Evolutionary conservation across 1,140 invertebrate species (phyloP), one percentile per base, ranked within the genome.

Genomic region (Wiebesia pumilae): DNA sequence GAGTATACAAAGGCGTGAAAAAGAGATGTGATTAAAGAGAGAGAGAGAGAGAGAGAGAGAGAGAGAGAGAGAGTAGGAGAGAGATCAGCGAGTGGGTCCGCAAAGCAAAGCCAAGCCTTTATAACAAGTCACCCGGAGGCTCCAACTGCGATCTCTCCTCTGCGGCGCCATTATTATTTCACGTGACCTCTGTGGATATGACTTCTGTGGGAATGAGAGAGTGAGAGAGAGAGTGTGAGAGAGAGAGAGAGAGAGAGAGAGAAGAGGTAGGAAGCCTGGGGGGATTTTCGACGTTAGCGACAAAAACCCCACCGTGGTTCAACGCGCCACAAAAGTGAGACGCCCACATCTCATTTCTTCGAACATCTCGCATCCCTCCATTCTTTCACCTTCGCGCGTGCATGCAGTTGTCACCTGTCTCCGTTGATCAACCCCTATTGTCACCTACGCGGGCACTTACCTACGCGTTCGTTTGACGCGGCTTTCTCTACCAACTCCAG

Each of bases 281-380:
- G 90, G 24, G n/a, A 54, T 35, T 38, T 6, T 7, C n/a, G 65
- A 30, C 88, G 88, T 73, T 88, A 89, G 89, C 90, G 91, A 94
- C 91, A 93, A 93, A 93, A 91, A 91, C 91, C 89, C 73, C 62
- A 21, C 58, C 43, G 91, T 91, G 92, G 91, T 93, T 92, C 91
- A 92, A 93, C 93, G 92, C 93, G 91, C 91, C 92, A 93, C 93
- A 93, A 94, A 75, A 93, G 92, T 92, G 90, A 90, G 90, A 92
- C 91, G 90, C 90, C 90, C 91, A 90, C 90, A 89, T 90, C 89
- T 87, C 88, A 19, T 30, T 38, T 51, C 83, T n/a, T 27, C 21
- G 58, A 27, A 14, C 58, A 21, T 54, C 51, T 54, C 19, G 16
- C 51, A 54, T 16, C 78, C 83, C 19, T 43, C 27, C 38, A 58